phyloP scores from a whole-genome alignment of 2,797 vertebrate species.

The Halcyon chelicuti region DNA sequence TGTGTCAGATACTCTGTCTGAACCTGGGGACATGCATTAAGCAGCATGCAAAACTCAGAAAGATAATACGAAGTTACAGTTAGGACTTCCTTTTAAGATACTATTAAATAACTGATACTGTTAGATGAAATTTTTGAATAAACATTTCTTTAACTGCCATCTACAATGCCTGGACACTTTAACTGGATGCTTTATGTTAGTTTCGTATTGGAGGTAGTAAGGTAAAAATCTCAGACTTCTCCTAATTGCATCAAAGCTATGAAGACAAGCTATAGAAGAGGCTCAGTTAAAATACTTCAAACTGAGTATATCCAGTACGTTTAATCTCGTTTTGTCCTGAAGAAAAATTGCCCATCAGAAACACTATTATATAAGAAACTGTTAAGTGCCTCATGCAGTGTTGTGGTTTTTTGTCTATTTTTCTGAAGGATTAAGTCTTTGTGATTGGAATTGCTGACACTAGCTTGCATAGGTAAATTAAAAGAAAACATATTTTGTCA shows the following conservation, averaged over 20 bases:
- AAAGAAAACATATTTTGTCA: neutral
- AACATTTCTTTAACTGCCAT: neutral
- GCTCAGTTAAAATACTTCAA: neutral
- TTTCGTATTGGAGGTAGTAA: neutral
- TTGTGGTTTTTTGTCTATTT: neutral
- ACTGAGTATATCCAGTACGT: neutral
- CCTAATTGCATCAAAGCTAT: neutral
- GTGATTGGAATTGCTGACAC: neutral
- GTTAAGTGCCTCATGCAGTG: neutral
- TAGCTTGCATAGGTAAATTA: neutral
- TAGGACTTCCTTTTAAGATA: neutral
- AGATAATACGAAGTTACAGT: neutral
- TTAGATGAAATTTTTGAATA: neutral
- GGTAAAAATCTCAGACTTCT: neutral
- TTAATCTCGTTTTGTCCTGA: neutral
- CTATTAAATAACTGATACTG: neutral
- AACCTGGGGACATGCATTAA: neutral
- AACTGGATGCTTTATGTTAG: neutral
- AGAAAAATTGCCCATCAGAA: conserved; percentile 11
- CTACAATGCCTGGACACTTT: neutral
- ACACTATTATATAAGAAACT: neutral
- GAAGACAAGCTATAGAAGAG: neutral
- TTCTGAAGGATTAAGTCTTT: neutral
- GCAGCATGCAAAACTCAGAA: neutral
- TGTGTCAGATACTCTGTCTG: fast-evolving